Base-by-base conservation (phyloP, 2,888 invertebrate species). In the Pristionchus entomophagus region DNA sequence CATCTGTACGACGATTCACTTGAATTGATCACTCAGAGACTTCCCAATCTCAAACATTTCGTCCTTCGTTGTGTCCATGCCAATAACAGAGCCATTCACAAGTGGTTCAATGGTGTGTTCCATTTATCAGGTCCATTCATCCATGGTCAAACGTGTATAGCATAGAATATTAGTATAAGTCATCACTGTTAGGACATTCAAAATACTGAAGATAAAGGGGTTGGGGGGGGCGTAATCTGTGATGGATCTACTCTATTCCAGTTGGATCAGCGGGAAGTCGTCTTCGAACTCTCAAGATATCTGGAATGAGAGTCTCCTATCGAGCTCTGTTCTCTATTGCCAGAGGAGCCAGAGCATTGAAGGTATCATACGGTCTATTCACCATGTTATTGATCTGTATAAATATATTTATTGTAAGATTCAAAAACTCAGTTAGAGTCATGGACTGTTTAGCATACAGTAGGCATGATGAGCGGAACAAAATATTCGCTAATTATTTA, bases 251-350 rank as follows among this genome's bases (percentile, higher is more conserved):
- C 1, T 32, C 56, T 53, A 29, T 12, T 81, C 84, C 84, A 32
- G 85, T 77, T 17, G 73, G 85, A 8, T 53, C 84, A 4, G 81
- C 41, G 2, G 88, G 87, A 19, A 85, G 83, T 32, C 80, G 86
- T n/a, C 84, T 93, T 26, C 86, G 87, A 51, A 90, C 91, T 32
- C 87, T 93, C 69, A 90, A 90, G 53, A 91, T 93, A 53, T 91
- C 90, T 56, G 88, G 91, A 53, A 88, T 92, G 87, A 82, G 91
- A 41, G 90, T 93, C 84, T 90, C 93, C 0, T 92, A 93, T 86
- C 86, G 93, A 32, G 91, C 91, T 12, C 87, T 93, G 4, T 92
- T 93, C 69, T 90, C 93, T 10, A 93, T 93, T 84, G 93, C 92
- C n/a, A 87, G 91, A 69, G 90, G 91, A 78, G 92, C 91, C 10